These are phyloP conservation scores for Philaethria dido DNA, from an alignment of 2,888 invertebrate species.

Conservation along the genomic window DNA sequence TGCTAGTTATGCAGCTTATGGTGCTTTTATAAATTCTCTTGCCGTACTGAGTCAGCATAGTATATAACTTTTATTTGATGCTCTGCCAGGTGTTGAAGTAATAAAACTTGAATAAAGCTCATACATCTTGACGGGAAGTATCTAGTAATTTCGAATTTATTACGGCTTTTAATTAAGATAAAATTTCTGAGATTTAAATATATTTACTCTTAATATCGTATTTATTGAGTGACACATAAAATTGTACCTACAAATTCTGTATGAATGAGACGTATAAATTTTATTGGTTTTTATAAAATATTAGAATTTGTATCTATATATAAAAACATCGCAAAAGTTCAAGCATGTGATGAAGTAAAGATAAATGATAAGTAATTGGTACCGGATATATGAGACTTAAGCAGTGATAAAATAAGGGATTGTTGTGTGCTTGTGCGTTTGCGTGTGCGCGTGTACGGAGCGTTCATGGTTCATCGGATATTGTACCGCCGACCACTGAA, in stretches of 20 bases:
- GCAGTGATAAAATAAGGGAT: constrained; percentile 38
- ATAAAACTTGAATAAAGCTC: constrained; percentile 53
- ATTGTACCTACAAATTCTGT: constrained; percentile 4
- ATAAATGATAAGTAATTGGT: constrained; percentile 16
- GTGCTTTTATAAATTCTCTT: constrained; percentile 65
- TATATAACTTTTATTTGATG: constrained; percentile 72
- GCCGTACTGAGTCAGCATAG: constrained; percentile 63
- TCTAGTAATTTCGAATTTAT: constrained; percentile 31
- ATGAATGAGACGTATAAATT: constrained; percentile 6
- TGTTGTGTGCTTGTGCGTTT: constrained; percentile 42
- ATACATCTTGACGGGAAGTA: constrained; percentile 30
- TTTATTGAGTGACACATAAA: constrained; percentile 19
- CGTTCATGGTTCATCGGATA: constrained; percentile 65
- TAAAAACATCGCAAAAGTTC: constrained; percentile 1
- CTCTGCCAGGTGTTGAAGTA: constrained; percentile 65
- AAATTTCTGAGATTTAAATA: constrained; percentile 22
- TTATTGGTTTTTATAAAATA: constrained; percentile 1
- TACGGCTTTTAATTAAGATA: constrained; percentile 29
- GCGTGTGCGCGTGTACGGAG: constrained; percentile 48
- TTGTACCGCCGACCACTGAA: constrained; percentile 53
- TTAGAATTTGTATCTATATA: background rate
- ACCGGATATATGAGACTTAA: constrained; percentile 15
- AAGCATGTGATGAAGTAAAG: background rate
- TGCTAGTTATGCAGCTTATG: constrained; percentile 52
- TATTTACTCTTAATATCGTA: constrained; percentile 18